Percentiles rank a stretch among this genome's conserved stretches.
phyloP scores from a whole-genome alignment of 2,797 vertebrate genomes.

The Enteromius anoplus region DNA sequence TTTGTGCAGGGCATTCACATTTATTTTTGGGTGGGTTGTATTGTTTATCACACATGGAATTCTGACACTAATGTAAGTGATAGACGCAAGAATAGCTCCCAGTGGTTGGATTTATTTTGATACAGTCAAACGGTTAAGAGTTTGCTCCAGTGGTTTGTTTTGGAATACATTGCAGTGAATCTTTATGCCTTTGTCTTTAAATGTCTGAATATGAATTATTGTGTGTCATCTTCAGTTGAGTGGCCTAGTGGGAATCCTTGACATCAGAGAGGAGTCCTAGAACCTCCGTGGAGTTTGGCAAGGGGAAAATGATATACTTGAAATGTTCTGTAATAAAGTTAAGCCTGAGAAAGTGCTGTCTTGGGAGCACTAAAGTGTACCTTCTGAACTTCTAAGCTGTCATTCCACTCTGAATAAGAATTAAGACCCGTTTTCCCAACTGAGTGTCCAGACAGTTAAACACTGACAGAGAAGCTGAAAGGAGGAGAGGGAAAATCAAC shows the following conservation, averaged over 20 bases:
- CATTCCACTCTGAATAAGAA: slow-evolving; percentile 43
- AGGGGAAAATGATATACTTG: slow-evolving; percentile 40
- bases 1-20: slow-evolving; percentile 29
- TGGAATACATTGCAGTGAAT: background rate
- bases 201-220: slow-evolving; percentile 32
- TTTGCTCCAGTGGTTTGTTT: slow-evolving; percentile 7
- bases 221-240: slow-evolving; percentile 22
- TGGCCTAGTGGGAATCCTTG: slow-evolving; percentile 10
- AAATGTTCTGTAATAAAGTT: slow-evolving; percentile 41
- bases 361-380: slow-evolving; percentile 39
- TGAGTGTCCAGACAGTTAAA: slow-evolving; percentile 42
- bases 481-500: slow-evolving; percentile 39
- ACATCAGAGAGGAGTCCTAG: slow-evolving; percentile 30
- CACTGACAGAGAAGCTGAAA: slow-evolving; percentile 32
- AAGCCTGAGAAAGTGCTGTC: slow-evolving; percentile 39
- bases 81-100: slow-evolving; percentile 1
- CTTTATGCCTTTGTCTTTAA: slow-evolving; percentile 25
- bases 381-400: slow-evolving; percentile 42
- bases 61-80: background rate
- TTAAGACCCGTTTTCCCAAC: slow-evolving; percentile 31
- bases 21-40: slow-evolving; percentile 17
- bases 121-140: background rate
- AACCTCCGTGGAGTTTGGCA: slow-evolving; percentile 30
- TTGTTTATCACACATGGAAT: slow-evolving; percentile 20
- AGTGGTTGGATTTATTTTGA: slow-evolving; percentile 6